Percentiles rank a stretch among this genome's conserved stretches.
Conservation (phyloP, 2,797 vertebrate species). For the Xenopus petersii region DNA sequence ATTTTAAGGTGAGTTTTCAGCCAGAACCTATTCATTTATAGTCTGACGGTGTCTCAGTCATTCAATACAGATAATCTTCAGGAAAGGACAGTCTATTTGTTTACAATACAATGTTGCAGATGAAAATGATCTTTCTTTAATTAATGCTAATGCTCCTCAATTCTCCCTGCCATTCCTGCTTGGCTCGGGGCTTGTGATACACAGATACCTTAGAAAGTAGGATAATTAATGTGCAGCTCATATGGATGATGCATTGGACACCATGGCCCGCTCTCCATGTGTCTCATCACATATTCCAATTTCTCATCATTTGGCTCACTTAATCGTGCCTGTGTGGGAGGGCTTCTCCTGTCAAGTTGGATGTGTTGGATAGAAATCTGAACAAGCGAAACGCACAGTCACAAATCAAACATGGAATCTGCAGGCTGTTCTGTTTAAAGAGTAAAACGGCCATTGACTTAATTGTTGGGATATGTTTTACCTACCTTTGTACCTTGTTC, state of each 20-base stretch:
- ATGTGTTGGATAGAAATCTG: constrained; percentile 35
- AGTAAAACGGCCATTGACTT: constrained; percentile 28
- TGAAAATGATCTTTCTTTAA: background rate
- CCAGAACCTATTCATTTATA: too few species aligned
- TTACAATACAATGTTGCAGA: too few species aligned
- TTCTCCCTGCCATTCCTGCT: background rate
- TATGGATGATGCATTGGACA: constrained; percentile 39
- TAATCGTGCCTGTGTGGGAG: constrained; percentile 42
- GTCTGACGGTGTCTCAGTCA: too few species aligned
- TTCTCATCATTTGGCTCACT: constrained; percentile 43
- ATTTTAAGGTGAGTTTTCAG: too few species aligned
- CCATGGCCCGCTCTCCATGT: constrained; percentile 36
- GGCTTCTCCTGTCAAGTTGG: constrained; percentile 40
- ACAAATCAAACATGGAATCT: constrained; percentile 34
- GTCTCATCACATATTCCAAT: constrained; percentile 47
- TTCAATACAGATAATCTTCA: too few species aligned
- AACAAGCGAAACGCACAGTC: constrained; percentile 41
- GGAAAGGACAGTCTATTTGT: too few species aligned
- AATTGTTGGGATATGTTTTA: constrained; percentile 18
- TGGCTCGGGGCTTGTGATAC: background rate
- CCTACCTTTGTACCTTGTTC: constrained; percentile 20
- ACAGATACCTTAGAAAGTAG: constrained; percentile 9
- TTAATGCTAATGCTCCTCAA: background rate
- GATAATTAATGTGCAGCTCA: constrained; percentile 34
- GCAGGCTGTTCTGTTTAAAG: constrained; percentile 31